A percentile compares a stretch with the other conserved stretches of the same genome.
Evolutionary conservation across 1,140 invertebrate species (phyloP).

Genomic region (Drosophila mayri): DNA sequence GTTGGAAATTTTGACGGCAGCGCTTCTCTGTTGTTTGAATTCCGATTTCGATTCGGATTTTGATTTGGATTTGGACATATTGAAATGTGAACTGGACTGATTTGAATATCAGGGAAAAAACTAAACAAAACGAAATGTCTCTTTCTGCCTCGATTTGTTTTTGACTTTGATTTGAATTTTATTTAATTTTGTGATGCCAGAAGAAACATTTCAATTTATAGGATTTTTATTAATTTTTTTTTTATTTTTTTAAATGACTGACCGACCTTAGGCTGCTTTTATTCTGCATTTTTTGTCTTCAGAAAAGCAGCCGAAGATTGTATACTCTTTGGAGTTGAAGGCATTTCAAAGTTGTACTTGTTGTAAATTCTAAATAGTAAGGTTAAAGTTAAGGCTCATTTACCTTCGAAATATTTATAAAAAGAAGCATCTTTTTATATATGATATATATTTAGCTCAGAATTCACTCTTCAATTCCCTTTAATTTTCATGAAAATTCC

Average conservation of each 20-base stretch:
- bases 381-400: too few relatives aligned
- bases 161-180: constrained; percentile 32
- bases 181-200: constrained; percentile 29
- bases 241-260: constrained; percentile 49
- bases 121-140: constrained; percentile 2
- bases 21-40: constrained; percentile 6
- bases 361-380: background rate
- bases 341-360: background rate
- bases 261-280: constrained; percentile 50
- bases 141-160: constrained; percentile 19
- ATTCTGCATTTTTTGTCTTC: background rate
- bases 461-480: background rate
- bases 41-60: constrained; percentile 43
- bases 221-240: constrained; percentile 72
- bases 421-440: too few relatives aligned
- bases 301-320: background rate
- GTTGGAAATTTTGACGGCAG: constrained; percentile 53
- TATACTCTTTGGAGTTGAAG: background rate
- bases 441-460: background rate
- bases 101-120: constrained; percentile 33
- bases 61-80: constrained; percentile 53
- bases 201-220: constrained; percentile 59
- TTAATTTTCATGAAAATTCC: background rate
- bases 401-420: too few relatives aligned
- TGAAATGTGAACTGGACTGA: constrained; percentile 23